Evolutionary conservation across 2,888 invertebrate species (phyloP), one percentile per base, ranked within the genome.

Genomic region (Copidosoma aretas): DNA sequence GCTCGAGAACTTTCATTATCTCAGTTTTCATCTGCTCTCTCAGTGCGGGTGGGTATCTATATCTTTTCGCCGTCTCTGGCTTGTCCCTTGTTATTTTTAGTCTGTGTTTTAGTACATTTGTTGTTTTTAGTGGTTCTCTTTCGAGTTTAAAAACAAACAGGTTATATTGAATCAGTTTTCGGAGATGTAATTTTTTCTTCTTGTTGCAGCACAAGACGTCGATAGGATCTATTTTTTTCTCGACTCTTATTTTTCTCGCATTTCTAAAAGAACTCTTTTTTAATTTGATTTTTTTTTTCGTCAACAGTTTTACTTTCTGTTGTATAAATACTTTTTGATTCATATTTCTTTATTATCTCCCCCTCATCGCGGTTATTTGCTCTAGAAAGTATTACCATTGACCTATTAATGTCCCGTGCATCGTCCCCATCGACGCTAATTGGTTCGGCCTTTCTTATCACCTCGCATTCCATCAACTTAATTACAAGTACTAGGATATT

Each of bases 71-170:
- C 14, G 4, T 8, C 8, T 21, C 22, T 12, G 56, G 56, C 17
- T 10, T 15, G 32, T 56, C 22, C 8, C 10, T 22, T 8, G 22
- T 56, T 15, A n/a, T 51, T 51, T 12, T 65, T 66, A 64, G 14
- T 5, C 21, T 22, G 21, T 56, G 56, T 5, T 14, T 22, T 21
- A 56, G 5, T 10, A 25, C 4, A 21, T 56, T 8, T 10, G 56
- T 56, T 21, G 25, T 24, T 21, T 8, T 8, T 5, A 56, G 32
- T 25, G 15, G 14, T 12, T 56, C 56, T 56, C 56, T 24, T 8
- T n/a, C 8, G 8, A 56, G 22, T 25, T 17, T 12, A 22, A 56
- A 56, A 5, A 56, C 14, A 21, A 14, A 15, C 21, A 24, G 12
- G 21, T 22, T 15, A 8, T 21, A 10, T 5, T 10, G 5, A 12